Percentiles rank a stretch among this genome's conserved stretches.
Evolutionary conservation across 1,140 invertebrate species (phyloP).

Genomic region (Mycetomoellerius zeteki): DNA sequence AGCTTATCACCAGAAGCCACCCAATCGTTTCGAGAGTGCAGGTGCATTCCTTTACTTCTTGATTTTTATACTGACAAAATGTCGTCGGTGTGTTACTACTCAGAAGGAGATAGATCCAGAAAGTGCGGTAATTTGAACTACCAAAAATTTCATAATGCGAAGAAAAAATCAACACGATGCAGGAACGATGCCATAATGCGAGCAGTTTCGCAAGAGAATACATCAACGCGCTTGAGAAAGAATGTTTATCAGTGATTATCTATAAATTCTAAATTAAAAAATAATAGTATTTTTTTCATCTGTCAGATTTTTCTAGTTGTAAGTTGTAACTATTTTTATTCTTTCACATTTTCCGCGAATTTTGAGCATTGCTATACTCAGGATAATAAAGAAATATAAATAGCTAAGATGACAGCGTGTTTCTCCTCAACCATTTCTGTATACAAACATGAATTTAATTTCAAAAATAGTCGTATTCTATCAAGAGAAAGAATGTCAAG

Average conservation of each 20-base stretch:
- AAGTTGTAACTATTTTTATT: background rate
- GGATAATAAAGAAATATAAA: conserved; percentile 8
- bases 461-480: background rate
- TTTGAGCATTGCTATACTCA: background rate
- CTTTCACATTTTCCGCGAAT: background rate
- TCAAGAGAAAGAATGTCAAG: background rate
- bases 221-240: background rate
- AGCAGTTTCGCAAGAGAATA: background rate
- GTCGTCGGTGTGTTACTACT: background rate
- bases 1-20: conserved; percentile 1
- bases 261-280: background rate
- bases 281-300: background rate
- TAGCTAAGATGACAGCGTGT: background rate
- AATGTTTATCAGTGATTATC: background rate
- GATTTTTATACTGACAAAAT: conserved; percentile 42
- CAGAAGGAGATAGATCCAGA: background rate
- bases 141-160: background rate
- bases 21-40: conserved; percentile 16
- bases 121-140: background rate
- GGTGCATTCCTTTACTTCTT: conserved; percentile 40
- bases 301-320: background rate
- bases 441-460: background rate
- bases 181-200: background rate
- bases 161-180: background rate
- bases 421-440: background rate